Evolutionary conservation across 2,797 vertebrate species (phyloP).

Genomic region (Otus scops): DNA sequence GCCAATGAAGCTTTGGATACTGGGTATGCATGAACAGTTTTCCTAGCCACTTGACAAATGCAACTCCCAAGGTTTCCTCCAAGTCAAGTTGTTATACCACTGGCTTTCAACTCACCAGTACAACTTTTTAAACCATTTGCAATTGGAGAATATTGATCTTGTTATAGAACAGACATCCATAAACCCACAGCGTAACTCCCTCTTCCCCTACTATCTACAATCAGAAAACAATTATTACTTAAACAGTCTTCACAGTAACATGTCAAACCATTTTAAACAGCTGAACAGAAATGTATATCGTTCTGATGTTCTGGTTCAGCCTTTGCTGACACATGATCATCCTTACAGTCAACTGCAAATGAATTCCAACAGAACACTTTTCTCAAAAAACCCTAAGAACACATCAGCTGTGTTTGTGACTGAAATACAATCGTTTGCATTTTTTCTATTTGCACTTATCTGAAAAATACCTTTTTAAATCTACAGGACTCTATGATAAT

Average conservation of each 20-base stretch:
- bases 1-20: constrained; percentile 66
- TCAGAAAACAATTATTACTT: neutral
- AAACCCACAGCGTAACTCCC: neutral
- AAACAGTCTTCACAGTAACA: neutral
- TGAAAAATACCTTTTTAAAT: neutral
- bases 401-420: neutral
- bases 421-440: neutral
- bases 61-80: constrained; percentile 74
- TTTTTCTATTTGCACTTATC: neutral
- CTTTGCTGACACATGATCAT: neutral
- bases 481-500: neutral
- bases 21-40: constrained; percentile 77
- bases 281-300: neutral
- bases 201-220: neutral
- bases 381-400: neutral
- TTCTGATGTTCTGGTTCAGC: neutral
- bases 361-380: neutral
- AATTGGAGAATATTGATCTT: neutral
- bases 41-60: constrained; percentile 72
- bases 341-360: neutral
- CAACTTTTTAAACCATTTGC: constrained; percentile 44
- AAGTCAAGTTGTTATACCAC: constrained; percentile 57
- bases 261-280: neutral
- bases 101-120: constrained; percentile 41
- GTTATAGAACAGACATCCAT: neutral